These are phyloP conservation scores for Onthophagus sagittarius DNA, from an alignment of 2,888 invertebrate species.

Conservation along the genomic window DNA sequence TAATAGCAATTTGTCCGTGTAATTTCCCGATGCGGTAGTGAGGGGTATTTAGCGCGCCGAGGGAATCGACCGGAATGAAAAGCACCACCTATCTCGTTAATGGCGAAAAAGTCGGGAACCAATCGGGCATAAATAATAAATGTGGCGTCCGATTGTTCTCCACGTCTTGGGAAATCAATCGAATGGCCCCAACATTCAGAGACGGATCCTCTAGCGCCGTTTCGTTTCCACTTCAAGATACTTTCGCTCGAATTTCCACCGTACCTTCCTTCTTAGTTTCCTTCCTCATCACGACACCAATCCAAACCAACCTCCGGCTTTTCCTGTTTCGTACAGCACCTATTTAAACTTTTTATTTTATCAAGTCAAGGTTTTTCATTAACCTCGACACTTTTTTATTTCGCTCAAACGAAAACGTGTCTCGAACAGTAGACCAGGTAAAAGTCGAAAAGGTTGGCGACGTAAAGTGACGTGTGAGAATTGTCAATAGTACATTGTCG, in stretches of 20 bases:
- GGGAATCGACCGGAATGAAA: background rate
- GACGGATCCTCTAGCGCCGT: background rate
- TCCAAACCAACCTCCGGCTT: no score
- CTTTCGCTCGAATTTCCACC: background rate
- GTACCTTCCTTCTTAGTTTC: background rate
- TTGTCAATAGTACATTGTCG: background rate
- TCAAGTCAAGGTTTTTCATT: background rate
- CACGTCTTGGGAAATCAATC: background rate
- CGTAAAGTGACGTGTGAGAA: background rate
- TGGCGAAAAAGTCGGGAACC: background rate
- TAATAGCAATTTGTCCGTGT: background rate
- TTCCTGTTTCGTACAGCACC: no score
- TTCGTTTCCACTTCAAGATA: background rate
- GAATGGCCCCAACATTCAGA: background rate
- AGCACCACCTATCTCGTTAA: background rate
- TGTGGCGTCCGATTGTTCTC: background rate
- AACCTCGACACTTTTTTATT: background rate
- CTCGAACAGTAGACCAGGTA: background rate
- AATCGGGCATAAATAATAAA: background rate
- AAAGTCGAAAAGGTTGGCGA: background rate
- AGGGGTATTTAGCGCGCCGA: background rate
- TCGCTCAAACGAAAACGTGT: background rate
- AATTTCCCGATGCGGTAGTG: background rate
- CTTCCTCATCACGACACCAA: no score
- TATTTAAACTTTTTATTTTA: no score